Conservation (phyloP, 2,888 invertebrate genomes). For the Hypsopygia costalis region DNA sequence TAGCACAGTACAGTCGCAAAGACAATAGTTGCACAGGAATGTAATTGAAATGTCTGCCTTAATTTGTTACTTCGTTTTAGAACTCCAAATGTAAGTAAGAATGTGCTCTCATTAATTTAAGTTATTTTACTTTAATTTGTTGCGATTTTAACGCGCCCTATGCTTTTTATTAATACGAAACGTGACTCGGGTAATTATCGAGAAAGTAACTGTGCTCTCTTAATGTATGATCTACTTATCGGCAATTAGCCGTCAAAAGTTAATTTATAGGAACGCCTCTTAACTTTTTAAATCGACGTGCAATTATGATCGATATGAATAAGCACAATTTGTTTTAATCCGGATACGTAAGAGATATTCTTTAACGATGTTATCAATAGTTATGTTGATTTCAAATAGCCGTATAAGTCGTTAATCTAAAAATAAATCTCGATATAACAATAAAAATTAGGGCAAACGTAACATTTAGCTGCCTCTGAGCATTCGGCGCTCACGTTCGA, state of each 20-base stretch:
- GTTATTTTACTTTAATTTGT: conserved; percentile 49
- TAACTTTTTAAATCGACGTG: conserved; percentile 29
- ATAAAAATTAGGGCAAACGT: conserved; percentile 1
- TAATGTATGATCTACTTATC: conserved; percentile 43
- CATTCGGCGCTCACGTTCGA: not conserved
- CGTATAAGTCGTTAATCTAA: not conserved
- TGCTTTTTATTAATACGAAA: conserved; percentile 26
- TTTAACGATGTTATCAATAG: conserved; percentile 3
- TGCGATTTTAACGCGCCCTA: conserved; percentile 18
- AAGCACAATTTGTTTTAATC: conserved; percentile 17
- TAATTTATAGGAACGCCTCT: conserved; percentile 38
- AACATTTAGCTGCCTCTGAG: conserved; percentile 1
- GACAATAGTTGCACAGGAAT: conserved; percentile 70
- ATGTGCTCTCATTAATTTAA: conserved; percentile 50
- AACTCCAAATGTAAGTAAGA: conserved; percentile 36
- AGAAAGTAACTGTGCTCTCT: conserved; percentile 31
- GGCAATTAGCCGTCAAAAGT: conserved; percentile 37
- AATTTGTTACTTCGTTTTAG: conserved; percentile 64
- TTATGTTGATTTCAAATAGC: not conserved
- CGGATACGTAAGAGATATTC: conserved; percentile 1
- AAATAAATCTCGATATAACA: conserved; percentile 1
- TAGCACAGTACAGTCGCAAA: conserved; percentile 29
- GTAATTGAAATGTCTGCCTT: conserved; percentile 74
- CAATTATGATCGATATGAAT: conserved; percentile 30
- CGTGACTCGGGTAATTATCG: conserved; percentile 37